Evolutionary conservation across 2,113 vertebrate species (phyloP).

Genomic region (Silurus asotus): DNA sequence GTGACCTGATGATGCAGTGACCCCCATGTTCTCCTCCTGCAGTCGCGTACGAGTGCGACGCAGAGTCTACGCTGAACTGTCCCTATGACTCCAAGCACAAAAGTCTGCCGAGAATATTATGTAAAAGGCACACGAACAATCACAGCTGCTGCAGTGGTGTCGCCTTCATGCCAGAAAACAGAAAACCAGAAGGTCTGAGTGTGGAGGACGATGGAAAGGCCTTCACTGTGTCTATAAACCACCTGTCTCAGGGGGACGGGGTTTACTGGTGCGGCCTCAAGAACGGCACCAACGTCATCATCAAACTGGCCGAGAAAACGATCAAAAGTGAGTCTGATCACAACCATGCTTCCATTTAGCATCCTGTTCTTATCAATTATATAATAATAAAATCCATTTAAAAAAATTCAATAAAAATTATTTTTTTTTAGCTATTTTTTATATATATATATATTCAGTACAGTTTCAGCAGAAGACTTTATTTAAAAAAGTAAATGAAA

Average conservation of each 20-base stretch:
- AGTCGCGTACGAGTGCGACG: conserved; percentile 46
- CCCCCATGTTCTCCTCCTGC: neutral
- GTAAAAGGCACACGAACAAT: conserved; percentile 47
- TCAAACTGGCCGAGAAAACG: conserved; percentile 60
- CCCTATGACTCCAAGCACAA: conserved; percentile 1
- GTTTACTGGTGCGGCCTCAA: conserved; percentile 66
- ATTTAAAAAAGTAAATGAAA: too few relatives aligned
- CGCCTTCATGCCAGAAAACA: neutral
- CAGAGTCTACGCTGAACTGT: conserved; percentile 53
- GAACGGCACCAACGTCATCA: conserved; percentile 39
- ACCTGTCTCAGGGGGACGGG: conserved; percentile 45
- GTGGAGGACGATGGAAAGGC: conserved; percentile 43
- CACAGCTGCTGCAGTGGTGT: conserved; percentile 58
- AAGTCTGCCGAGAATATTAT: conserved; percentile 56
- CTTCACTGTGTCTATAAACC: conserved; percentile 53
- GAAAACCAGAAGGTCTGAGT: conserved; percentile 6
- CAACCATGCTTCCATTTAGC: neutral
- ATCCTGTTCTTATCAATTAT: neutral
- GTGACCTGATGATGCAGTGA: too few relatives aligned
- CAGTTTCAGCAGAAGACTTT: neutral
- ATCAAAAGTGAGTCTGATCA: conserved; percentile 53
- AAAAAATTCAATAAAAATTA: too few relatives aligned
- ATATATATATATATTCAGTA: neutral
- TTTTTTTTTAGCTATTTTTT: too few relatives aligned
- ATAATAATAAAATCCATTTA: too few relatives aligned